Conservation (phyloP, 2,888 invertebrate species). For the Eupeodes latifasciatus region DNA sequence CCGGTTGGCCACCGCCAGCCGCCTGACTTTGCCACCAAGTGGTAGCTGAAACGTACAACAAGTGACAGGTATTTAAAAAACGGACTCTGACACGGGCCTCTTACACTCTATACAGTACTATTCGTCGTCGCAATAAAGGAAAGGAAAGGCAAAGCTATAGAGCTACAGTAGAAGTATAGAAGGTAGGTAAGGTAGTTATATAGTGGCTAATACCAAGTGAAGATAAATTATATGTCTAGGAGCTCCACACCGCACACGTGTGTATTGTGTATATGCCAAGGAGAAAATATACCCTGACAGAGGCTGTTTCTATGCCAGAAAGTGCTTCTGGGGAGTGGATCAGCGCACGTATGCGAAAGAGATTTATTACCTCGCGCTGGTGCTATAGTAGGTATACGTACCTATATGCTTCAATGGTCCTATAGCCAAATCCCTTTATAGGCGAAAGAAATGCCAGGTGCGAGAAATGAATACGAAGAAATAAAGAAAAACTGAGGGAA, state of each 20-base stretch:
- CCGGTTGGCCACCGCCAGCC: not conserved
- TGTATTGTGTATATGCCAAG: conserved; percentile 3
- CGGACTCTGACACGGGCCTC: conserved; percentile 71
- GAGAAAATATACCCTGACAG: conserved; percentile 51
- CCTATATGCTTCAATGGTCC: conserved; percentile 60
- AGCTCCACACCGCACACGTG: conserved; percentile 68
- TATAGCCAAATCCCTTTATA: conserved; percentile 30
- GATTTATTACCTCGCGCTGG: conserved; percentile 71
- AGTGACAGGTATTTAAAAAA: conserved; percentile 76
- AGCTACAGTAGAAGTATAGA: too few relatives aligned
- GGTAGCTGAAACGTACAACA: conserved; percentile 73
- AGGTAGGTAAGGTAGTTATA: not conserved
- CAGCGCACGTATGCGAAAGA: conserved; percentile 75
- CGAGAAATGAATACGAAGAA: not conserved
- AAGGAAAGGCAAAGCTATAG: conserved; percentile 3
- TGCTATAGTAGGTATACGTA: not conserved
- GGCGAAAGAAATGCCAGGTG: conserved; percentile 39
- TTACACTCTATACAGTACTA: conserved; percentile 29
- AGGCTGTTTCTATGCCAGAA: conserved; percentile 53
- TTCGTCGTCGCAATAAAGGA: conserved; percentile 20
- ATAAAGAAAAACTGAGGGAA: not conserved
- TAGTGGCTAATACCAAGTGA: conserved; percentile 64
- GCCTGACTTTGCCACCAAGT: conserved; percentile 10
- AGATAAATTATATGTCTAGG: conserved; percentile 75
- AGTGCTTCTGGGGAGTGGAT: conserved; percentile 72